Evolutionary conservation across 2,888 invertebrate genomes (phyloP), one percentile per base, ranked within the genome.

Genomic region (Leistus spinibarbis): DNA sequence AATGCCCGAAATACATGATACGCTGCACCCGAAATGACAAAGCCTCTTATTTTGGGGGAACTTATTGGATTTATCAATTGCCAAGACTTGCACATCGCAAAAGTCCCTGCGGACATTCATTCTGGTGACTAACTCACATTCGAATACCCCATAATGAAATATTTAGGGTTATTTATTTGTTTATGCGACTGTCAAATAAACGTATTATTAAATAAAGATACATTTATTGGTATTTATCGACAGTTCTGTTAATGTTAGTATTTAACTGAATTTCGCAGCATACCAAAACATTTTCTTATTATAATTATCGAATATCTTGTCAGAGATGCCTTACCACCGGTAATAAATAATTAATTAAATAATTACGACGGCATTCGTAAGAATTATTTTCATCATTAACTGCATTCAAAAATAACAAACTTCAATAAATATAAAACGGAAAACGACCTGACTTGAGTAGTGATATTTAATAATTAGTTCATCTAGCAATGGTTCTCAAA

Each of bases 61-160:
- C 40, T 67, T 73, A 67, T 73, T 73, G 73, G 73, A 73, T 73
- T 73, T 73, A 73, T 67, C 67, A 73, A 73, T 73, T 67, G 71
- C 9, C 4, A 40, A 60, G 19, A 19, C 60, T 60, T 60, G 22
- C 17, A 60, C 60, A 60, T 7, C 60, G 20, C 60, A 40, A 40
- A 40, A 40, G 3, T 22, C 60, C 57, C 60, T 22, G 20, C 17
- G 60, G 19, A 20, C 20, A 22, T 22, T 40, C 13, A 20, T 60
- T 60, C 60, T 60, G 19, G 22, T 72, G 72, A 72, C 66, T 72
- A 72, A 72, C 57, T 10, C 66, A 62, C 40, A 27, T 17, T 66
- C 57, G 19, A 40, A 66, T 20, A 19, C 16, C 53, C 16, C 17
- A 23, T 66, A 65, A 72, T 65, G 66, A 65, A 72, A 72, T 66